Evolutionary conservation across 2,113 vertebrate genomes (phyloP).

Genomic region (Dasypus novemcinctus): DNA sequence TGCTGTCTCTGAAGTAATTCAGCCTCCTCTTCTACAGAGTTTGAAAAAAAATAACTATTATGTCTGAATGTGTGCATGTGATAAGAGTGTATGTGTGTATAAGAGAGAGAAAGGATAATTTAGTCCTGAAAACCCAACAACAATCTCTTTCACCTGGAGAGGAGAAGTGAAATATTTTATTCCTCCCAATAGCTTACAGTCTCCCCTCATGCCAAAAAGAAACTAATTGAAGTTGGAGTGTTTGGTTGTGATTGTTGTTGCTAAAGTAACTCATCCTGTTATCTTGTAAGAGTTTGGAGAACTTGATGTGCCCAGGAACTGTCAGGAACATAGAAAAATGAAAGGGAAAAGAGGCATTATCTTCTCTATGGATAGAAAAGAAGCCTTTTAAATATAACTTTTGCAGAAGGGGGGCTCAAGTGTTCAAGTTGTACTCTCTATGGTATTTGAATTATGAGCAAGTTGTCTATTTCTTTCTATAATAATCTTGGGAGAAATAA

Average conservation of each 20-base stretch:
- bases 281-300: background rate
- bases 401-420: background rate
- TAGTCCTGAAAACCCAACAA: background rate
- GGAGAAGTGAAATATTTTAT: slow-evolving; percentile 1
- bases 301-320: background rate
- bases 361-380: background rate
- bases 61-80: background rate
- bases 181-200: background rate
- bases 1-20: background rate
- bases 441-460: background rate
- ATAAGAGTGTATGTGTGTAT: background rate
- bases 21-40: background rate
- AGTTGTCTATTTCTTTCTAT: background rate
- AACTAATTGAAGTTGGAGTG: background rate
- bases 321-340: background rate
- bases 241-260: background rate
- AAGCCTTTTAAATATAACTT: background rate
- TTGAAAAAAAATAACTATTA: background rate
- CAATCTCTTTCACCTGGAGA: background rate
- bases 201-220: background rate
- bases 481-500: background rate
- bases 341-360: background rate
- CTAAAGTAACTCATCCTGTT: background rate
- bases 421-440: background rate
- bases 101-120: background rate